Conservation (phyloP, 2,113 vertebrate species). For the Amia ocellicauda region DNA sequence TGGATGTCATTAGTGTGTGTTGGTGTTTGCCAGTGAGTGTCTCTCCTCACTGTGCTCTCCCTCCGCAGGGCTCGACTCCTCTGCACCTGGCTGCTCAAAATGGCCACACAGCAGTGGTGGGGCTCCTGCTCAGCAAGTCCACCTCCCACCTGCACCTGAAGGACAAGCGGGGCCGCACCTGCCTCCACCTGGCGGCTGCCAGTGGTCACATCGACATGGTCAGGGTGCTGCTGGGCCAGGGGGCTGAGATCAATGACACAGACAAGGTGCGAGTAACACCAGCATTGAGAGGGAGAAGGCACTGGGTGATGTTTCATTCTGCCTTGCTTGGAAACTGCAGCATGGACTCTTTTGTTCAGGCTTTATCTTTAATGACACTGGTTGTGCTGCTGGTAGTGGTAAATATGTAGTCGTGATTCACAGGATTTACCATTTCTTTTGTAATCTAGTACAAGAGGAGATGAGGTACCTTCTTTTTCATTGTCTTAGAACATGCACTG, state of each 20-base stretch:
- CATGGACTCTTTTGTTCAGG: too few relatives aligned
- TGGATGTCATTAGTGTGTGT: too few relatives aligned
- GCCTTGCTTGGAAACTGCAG: too few relatives aligned
- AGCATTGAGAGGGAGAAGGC: neutral
- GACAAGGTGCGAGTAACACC: slow-evolving; percentile 40
- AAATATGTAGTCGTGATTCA: too few relatives aligned
- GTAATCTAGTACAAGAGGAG: too few relatives aligned
- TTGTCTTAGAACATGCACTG: too few relatives aligned
- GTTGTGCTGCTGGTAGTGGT: too few relatives aligned
- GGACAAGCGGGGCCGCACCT: slow-evolving; percentile 47
- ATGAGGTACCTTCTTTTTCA: too few relatives aligned
- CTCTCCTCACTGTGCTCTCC: neutral
- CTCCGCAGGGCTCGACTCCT: slow-evolving; percentile 42
- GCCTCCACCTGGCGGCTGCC: slow-evolving; percentile 41
- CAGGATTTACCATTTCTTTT: too few relatives aligned
- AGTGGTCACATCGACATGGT: slow-evolving; percentile 42
- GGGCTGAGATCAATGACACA: slow-evolving; percentile 45
- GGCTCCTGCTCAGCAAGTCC: slow-evolving; percentile 51
- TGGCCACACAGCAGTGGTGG: slow-evolving; percentile 48
- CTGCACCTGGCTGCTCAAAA: slow-evolving; percentile 51
- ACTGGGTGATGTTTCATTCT: neutral
- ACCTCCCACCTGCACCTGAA: slow-evolving; percentile 46
- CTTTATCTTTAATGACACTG: too few relatives aligned
- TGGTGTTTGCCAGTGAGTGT: neutral
- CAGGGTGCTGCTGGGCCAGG: slow-evolving; percentile 41